Base-by-base conservation (phyloP, 2,888 invertebrate species). In the Cinara cedri region DNA sequence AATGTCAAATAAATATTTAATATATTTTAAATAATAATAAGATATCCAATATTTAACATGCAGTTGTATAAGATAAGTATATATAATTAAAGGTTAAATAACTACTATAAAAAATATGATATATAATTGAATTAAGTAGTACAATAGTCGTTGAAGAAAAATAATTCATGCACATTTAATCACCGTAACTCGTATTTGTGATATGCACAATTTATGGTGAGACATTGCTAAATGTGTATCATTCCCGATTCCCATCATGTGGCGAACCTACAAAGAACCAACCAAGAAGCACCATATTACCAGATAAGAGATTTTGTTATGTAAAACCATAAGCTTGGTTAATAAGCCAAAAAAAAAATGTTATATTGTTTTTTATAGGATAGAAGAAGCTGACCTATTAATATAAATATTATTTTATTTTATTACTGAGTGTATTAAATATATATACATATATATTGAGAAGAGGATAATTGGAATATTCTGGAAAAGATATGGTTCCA, bases 191-290 rank as follows among this genome's bases (percentile, higher is more conserved):
- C 21, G 72, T 74, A 74, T 74, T 34, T 63, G 65, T 75, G 74
- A 75, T 75, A 75, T 75, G 63, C 74, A 75, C 63, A 34, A 75
- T 75, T 75, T 75, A 75, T 75, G 51, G 74, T 75, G 74, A 75
- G 51, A 75, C 63, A 75, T 75, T 75, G 74, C 54, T 75, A 65
- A 75, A 75, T 76, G 66, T 76, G 76, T 66, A 66, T 76, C 76
- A 76, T 49, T 76, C 66, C 76, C 34, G 57, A 76, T 68, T 66
- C 62, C 76, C 76, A 57, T 68, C 76, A 76, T 66, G 76, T 55
- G 9, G 76, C 34, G 66, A 76, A 76, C 76, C 76, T 76, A 76
- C 66, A 76, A 76, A 76, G 66, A 76, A 76, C 66, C 76, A 76
- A 76, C 75, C 75, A 76, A 57, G 55, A 66, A 57, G 76, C 66